These are phyloP conservation scores for Crotalus helleri DNA, from an alignment of 2,113 vertebrate genomes.

Conservation along the genomic window DNA sequence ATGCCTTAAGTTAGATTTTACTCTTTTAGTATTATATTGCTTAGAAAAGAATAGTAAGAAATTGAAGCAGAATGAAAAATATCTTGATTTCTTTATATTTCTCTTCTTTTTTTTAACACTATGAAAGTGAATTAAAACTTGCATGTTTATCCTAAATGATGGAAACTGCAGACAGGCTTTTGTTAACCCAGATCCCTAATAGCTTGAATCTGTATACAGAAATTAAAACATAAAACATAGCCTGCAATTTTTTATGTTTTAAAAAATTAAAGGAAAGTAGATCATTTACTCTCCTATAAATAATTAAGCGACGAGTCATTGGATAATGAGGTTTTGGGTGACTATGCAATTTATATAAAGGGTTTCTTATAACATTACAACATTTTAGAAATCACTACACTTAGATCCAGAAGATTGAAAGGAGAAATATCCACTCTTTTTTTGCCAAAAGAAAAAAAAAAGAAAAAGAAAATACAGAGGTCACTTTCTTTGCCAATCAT, in stretches of 20 bases:
- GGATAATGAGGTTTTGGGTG: background rate
- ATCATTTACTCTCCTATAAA: background rate
- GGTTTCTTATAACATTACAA: background rate
- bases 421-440: background rate
- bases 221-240: background rate
- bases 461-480: background rate
- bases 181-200: background rate
- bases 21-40: conserved; percentile 16
- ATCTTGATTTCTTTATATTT: background rate
- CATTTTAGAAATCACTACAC: background rate
- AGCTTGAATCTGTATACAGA: background rate
- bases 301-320: background rate
- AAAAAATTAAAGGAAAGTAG: background rate
- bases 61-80: background rate
- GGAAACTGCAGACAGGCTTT: background rate
- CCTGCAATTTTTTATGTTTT: background rate
- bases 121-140: background rate
- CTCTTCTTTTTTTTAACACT: background rate
- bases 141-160: background rate
- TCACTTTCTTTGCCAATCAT: background rate
- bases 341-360: background rate
- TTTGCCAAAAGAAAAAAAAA: background rate
- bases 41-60: background rate
- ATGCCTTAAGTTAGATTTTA: conserved; percentile 48
- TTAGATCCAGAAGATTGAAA: background rate